Conservation (phyloP, 92 coral and sea anemone genomes). For the Palythoa grandiflora region DNA sequence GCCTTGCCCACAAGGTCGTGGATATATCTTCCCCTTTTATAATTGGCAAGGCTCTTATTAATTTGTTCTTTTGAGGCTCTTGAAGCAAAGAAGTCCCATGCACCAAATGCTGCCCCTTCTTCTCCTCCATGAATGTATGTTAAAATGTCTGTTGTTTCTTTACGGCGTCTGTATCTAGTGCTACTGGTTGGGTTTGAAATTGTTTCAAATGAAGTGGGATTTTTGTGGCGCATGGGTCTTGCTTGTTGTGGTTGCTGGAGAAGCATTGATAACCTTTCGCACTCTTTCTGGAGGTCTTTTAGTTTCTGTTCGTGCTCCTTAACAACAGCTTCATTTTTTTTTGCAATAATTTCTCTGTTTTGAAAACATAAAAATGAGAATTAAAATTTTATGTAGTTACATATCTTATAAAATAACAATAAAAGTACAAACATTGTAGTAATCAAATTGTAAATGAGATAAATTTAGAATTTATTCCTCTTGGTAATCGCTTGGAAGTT, state of each 20-base stretch:
- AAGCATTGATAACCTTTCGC: background rate
- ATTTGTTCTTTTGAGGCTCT: conserved; percentile 53
- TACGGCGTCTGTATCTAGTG: background rate
- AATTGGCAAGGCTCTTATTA: conserved; percentile 19
- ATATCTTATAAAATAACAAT: background rate
- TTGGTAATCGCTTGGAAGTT: background rate
- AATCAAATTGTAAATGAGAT: background rate
- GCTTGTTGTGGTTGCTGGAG: background rate
- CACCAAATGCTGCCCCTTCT: conserved; percentile 69
- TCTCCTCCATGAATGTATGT: conserved; percentile 65
- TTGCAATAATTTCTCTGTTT: background rate
- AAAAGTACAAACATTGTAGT: background rate
- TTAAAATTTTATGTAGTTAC: background rate
- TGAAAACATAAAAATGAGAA: background rate
- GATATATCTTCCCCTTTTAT: conserved; percentile 49
- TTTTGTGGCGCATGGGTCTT: background rate
- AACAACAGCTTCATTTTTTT: background rate
- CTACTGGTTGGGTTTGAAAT: background rate
- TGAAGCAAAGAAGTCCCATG: conserved; percentile 72
- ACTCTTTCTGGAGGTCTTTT: background rate
- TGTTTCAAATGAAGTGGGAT: background rate
- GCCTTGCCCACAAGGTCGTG: conserved; percentile 80
- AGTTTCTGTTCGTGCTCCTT: background rate
- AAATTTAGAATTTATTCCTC: background rate
- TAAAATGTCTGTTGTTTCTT: background rate